These are phyloP conservation scores for Agonopterix subpropinquella DNA, from an alignment of 2,888 invertebrate genomes.

Conservation along the genomic window DNA sequence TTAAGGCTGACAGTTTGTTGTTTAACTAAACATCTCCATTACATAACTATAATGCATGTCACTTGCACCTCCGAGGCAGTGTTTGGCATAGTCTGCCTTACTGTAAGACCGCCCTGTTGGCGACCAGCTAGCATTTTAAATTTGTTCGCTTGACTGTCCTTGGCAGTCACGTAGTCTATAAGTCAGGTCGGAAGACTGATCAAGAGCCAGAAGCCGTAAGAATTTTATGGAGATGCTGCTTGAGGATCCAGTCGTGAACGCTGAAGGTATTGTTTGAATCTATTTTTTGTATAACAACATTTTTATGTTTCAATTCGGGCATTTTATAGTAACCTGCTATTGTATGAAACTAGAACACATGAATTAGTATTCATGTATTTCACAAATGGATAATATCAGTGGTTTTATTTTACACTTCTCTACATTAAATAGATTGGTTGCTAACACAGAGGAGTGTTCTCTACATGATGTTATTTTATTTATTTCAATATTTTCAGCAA, in stretches of 20 bases:
- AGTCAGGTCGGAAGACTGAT: constrained; percentile 76
- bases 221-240: constrained; percentile 69
- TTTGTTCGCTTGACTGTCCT: constrained; percentile 74
- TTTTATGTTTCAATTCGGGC: constrained; percentile 35
- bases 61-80: constrained; percentile 28
- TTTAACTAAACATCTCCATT: constrained; percentile 35
- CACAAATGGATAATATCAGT: too few relatives aligned
- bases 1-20: constrained; percentile 35
- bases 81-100: constrained; percentile 32
- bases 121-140: constrained; percentile 69
- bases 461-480: too few relatives aligned
- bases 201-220: constrained; percentile 70
- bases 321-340: constrained; percentile 16
- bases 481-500: too few relatives aligned
- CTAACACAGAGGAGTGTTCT: too few relatives aligned
- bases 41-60: constrained; percentile 37
- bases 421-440: too few relatives aligned
- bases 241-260: constrained; percentile 62
- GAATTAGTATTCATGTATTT: too few relatives aligned
- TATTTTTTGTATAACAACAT: constrained; percentile 66
- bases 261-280: constrained; percentile 72
- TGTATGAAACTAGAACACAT: neutral
- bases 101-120: constrained; percentile 51
- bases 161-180: constrained; percentile 75
- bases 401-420: too few relatives aligned